Conservation (phyloP, 2,797 vertebrate species). For the Typhlichthys subterraneus region DNA sequence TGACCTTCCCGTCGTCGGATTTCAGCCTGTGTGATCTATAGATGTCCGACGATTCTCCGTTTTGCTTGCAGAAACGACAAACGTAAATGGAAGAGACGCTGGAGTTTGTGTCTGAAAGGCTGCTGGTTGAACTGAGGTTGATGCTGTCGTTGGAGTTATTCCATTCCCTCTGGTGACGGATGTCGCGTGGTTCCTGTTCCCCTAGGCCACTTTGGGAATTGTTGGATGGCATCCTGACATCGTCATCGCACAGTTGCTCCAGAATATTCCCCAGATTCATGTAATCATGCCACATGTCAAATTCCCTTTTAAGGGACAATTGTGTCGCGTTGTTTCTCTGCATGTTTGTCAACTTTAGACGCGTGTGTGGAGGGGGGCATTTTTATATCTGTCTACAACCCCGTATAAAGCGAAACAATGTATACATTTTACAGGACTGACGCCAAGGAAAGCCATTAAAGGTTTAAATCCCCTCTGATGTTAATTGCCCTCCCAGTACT, state of each 20-base stretch:
- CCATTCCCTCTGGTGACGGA: background rate
- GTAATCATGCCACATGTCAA: slow-evolving; percentile 85
- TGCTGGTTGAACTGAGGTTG: slow-evolving; percentile 7
- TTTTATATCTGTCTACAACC: too few relatives aligned
- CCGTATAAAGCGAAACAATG: too few relatives aligned
- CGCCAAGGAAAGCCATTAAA: too few relatives aligned
- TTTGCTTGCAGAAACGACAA: slow-evolving; percentile 86
- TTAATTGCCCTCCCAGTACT: too few relatives aligned
- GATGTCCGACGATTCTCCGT: slow-evolving; percentile 77
- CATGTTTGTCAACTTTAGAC: background rate
- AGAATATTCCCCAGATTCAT: slow-evolving; percentile 72
- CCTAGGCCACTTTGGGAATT: background rate
- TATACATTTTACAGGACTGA: too few relatives aligned
- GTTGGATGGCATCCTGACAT: background rate
- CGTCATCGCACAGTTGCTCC: slow-evolving; percentile 23
- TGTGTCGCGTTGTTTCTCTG: slow-evolving; percentile 7
- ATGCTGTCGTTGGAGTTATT: background rate
- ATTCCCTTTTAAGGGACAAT: slow-evolving; percentile 26
- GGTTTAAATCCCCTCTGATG: too few relatives aligned
- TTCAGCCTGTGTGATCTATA: slow-evolving; percentile 82
- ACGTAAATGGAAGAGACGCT: background rate
- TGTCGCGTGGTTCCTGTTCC: background rate
- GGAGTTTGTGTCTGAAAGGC: slow-evolving; percentile 37
- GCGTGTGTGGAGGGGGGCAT: too few relatives aligned
- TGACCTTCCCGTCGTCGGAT: slow-evolving; percentile 67